Base-by-base conservation (phyloP, 1,140 invertebrate genomes). In the Bursaphelenchus mucronatus region DNA sequence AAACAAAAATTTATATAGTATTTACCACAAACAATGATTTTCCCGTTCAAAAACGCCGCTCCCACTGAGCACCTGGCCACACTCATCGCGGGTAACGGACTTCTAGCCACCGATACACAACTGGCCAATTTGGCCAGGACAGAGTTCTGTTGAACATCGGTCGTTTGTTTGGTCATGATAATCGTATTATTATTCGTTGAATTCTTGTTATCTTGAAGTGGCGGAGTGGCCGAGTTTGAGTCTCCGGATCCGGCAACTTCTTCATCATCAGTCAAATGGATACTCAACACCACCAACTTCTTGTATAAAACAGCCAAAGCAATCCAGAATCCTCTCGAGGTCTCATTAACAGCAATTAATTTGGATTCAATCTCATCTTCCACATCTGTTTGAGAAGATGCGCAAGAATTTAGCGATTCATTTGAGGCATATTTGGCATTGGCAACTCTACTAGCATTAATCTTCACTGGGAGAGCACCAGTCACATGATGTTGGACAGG, bases 11-110 rank as follows among this genome's bases (percentile, higher is more conserved):
- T 39, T 51, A 70, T 50, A 66, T 51, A 21, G 43, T 15, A 63
- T 85, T 82, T 78, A 88, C 88, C 89, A 81, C 88, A 89, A 19
- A 90, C 88, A 65, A 90, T 82, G 0, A 91, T 81, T 53, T 85
- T 86, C 30, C 87, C 87, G 63, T 88, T 84, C 13, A 89, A 78
- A 68, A 88, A 87, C 40, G 86, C 87, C 63, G 88, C 87, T 8
- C 89, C 89, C 55, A 88, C 85, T n/a, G 88, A 87, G 82, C 89
- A 90, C 65, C 89, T 85, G 6, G 87, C 85, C 40, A 83, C 85
- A 46, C 83, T 85, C 88, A 90, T 90, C 13, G 85, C 84, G 4
- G 87, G 84, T 40, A 90, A 76, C 5, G 86, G 85, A 62, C 83
- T 86, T 71, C 87, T 87, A n/a, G 39, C 79, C 19, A 68, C 66